Base-by-base conservation (phyloP, 2,888 invertebrate species). In the Seira sanloemensis region DNA sequence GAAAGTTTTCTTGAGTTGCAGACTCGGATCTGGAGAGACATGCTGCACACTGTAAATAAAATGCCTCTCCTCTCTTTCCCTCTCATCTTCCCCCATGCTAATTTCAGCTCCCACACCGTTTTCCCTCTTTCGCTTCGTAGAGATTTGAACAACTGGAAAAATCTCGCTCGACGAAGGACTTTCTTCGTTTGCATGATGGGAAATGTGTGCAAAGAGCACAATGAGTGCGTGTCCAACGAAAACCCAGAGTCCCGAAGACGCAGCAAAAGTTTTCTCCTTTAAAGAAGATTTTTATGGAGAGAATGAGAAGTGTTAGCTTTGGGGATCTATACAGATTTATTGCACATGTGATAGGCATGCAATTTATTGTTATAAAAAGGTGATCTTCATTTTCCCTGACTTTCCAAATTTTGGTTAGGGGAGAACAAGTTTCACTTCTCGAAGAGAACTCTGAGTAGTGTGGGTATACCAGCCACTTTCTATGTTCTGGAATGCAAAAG, bases 1-100 rank as follows among this genome's bases (percentile, higher is more conserved):
- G 65, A 75, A 81, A 81, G 81, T 81, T 81, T 81, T 75, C n/a
- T n/a, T n/a, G n/a, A n/a, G n/a, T n/a, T 46, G 25, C 74, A 21
- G 7, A 74, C 26, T 21, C 62, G 21, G 62, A 21, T n/a, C 62
- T 5, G 21, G 23, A n/a, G 21, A 62, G 62, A 62, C 62, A 23
- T n/a, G 62, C 21, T 62, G 21, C 62, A 2, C 21, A 16, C 21
- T 46, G 79, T 73, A 79, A 79, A 79, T 79, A 79, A 79, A 79
- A 79, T 73, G 65, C 26, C 73, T 79, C 25, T 24, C 58, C 50
- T 68, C 25, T 16, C 23, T 65, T 74, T 62, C 19, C 26, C n/a
- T n/a, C n/a, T n/a, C n/a, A n/a, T n/a, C n/a, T n/a, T n/a, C n/a
- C n/a, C n/a, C n/a, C n/a, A n/a, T n/a, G n/a, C n/a, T n/a, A n/a